Conservation (phyloP, 2,797 vertebrate species). For the Choloepus didactylus region DNA sequence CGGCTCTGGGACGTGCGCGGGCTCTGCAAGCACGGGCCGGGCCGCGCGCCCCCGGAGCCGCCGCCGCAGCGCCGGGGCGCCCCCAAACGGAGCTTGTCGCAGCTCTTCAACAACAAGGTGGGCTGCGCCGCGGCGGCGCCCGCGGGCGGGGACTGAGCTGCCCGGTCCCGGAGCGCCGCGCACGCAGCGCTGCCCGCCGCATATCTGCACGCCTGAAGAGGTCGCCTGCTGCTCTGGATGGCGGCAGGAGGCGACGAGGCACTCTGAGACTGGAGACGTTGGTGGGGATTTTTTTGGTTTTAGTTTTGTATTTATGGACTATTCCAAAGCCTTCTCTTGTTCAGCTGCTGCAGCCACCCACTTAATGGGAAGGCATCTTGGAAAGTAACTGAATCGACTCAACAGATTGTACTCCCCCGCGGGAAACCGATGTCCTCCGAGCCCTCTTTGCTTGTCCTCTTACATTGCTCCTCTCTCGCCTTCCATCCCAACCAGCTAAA, state of each 20-base stretch:
- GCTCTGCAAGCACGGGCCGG: slow-evolving; percentile 83
- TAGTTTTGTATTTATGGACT: not conserved
- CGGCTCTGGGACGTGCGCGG: slow-evolving; percentile 90
- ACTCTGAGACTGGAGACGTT: no score
- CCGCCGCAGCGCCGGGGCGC: slow-evolving; percentile 86
- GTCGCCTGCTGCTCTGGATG: not conserved
- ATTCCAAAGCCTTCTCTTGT: not conserved
- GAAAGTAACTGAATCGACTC: not conserved
- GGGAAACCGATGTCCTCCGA: no score
- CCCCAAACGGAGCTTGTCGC: slow-evolving; percentile 87
- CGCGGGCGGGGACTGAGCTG: slow-evolving; percentile 79
- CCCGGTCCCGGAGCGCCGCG: not conserved
- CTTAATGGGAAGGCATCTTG: not conserved
- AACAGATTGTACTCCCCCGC: not conserved
- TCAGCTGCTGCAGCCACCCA: not conserved
- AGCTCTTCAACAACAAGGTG: slow-evolving; percentile 90
- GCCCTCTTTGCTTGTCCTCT: not conserved
- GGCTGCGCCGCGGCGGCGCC: slow-evolving; percentile 86
- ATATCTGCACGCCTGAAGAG: not conserved
- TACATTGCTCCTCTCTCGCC: no score
- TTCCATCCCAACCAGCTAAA: no score
- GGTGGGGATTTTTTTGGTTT: not conserved
- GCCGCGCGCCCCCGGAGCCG: slow-evolving; percentile 84
- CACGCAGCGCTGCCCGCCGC: not conserved
- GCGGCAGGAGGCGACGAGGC: no score